Evolutionary conservation across 1,140 invertebrate genomes (phyloP).

Genomic region (Choristoneura fumiferana): DNA sequence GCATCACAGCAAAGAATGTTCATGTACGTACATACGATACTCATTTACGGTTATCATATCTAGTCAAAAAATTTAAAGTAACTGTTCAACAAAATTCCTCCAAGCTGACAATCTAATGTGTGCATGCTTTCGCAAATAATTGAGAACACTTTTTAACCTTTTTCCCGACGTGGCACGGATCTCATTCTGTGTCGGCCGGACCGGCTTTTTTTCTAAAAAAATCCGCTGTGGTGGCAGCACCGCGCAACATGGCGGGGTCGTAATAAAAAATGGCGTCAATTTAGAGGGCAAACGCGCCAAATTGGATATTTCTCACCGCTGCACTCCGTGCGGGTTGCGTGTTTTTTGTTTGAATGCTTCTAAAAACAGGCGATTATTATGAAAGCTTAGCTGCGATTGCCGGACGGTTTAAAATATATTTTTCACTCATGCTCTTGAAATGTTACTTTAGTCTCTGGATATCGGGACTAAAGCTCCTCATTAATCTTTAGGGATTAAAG

Average conservation of each 20-base stretch:
- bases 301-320: slow-evolving; percentile 64
- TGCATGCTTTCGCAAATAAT: slow-evolving; percentile 1
- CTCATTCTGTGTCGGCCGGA: not conserved
- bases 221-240: slow-evolving; percentile 25
- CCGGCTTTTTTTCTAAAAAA: slow-evolving; percentile 1
- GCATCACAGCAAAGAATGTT: too few species aligned
- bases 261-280: slow-evolving; percentile 67
- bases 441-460: too few species aligned
- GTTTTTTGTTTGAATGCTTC: slow-evolving; percentile 28
- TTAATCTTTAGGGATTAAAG: too few species aligned
- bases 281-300: slow-evolving; percentile 63
- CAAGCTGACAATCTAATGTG: not conserved
- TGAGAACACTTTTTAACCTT: not conserved
- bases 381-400: not conserved
- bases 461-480: too few species aligned
- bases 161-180: not conserved
- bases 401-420: too few species aligned
- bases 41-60: too few species aligned
- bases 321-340: slow-evolving; percentile 34
- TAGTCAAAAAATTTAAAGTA: too few species aligned
- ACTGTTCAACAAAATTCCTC: not conserved
- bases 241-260: slow-evolving; percentile 50
- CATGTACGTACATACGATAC: too few species aligned
- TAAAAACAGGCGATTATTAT: not conserved
- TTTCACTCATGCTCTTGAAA: too few species aligned